phyloP scores from a whole-genome alignment of 2,797 vertebrate genomes.

The Anguilla anguilla region DNA sequence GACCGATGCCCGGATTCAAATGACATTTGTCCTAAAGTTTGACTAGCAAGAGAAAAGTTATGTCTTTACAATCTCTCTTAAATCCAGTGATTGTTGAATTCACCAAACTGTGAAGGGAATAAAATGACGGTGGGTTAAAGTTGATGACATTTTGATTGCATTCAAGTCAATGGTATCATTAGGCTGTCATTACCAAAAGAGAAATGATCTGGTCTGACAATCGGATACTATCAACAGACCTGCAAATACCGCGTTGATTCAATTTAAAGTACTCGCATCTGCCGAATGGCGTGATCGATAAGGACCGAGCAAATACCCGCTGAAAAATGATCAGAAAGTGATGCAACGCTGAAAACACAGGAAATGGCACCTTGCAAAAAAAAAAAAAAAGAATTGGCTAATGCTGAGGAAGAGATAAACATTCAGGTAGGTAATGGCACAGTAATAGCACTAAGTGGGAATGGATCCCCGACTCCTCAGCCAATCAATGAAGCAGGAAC shows the following conservation, averaged over 20 bases:
- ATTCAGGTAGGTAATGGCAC: neutral
- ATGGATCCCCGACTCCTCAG: neutral
- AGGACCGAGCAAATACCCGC: neutral
- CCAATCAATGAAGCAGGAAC: slow-evolving; percentile 19
- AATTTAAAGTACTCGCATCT: neutral
- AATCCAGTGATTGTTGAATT: neutral
- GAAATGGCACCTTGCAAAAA: slow-evolving; percentile 9
- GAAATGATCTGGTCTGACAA: neutral
- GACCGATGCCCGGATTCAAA: neutral
- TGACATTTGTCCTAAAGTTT: neutral
- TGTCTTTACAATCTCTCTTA: neutral
- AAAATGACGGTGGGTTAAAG: neutral
- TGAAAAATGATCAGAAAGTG: neutral
- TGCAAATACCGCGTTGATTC: neutral
- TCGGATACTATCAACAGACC: neutral
- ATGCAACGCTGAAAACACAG: neutral
- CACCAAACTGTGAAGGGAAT: neutral
- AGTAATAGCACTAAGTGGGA: slow-evolving; percentile 18
- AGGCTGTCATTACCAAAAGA: neutral
- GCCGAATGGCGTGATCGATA: neutral
- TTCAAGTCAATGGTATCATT: neutral
- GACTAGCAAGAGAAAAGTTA: neutral
- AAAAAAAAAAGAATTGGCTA: neutral
- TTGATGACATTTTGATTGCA: neutral
- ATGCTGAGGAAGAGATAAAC: slow-evolving; percentile 19